Conservation (phyloP, 2,888 invertebrate species). For the Thecophora atra region DNA sequence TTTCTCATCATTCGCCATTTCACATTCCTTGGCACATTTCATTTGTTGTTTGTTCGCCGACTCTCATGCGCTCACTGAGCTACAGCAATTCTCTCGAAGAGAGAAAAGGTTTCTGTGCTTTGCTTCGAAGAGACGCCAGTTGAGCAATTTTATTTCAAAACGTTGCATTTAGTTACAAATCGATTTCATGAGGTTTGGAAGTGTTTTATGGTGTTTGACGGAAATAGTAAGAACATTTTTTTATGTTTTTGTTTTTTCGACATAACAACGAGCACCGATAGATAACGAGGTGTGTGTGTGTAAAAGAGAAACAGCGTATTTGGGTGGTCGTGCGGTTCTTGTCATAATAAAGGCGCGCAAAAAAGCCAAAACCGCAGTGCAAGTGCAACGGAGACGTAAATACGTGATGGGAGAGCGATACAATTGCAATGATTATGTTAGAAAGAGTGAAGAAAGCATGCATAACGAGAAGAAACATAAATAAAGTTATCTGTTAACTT, state of each 20-base stretch:
- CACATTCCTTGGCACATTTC: slow-evolving; percentile 63
- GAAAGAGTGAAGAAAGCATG: slow-evolving; percentile 14
- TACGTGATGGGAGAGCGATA: background rate
- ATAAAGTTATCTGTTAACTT: background rate
- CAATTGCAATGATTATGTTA: background rate
- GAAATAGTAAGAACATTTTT: slow-evolving; percentile 40
- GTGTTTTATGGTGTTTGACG: slow-evolving; percentile 59
- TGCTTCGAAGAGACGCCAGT: slow-evolving; percentile 46
- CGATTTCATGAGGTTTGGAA: slow-evolving; percentile 63
- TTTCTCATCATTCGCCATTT: no score
- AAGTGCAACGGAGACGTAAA: slow-evolving; percentile 7
- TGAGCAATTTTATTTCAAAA: slow-evolving; percentile 62
- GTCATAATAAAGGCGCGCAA: slow-evolving; percentile 13
- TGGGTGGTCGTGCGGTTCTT: background rate
- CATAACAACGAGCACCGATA: background rate
- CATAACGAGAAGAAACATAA: background rate
- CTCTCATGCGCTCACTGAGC: slow-evolving; percentile 19
- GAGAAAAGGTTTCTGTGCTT: no score
- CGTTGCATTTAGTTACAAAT: slow-evolving; percentile 60
- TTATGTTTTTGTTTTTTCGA: slow-evolving; percentile 8
- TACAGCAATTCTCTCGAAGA: background rate
- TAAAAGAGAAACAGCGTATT: slow-evolving; percentile 15
- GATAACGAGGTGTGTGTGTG: background rate
- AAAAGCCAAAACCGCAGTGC: slow-evolving; percentile 2
- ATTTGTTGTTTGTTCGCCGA: slow-evolving; percentile 64